A percentile compares a stretch with the other conserved stretches of the same genome.
Evolutionary conservation across 1,140 invertebrate genomes (phyloP).

Genomic region (Drosophila yakuba): DNA sequence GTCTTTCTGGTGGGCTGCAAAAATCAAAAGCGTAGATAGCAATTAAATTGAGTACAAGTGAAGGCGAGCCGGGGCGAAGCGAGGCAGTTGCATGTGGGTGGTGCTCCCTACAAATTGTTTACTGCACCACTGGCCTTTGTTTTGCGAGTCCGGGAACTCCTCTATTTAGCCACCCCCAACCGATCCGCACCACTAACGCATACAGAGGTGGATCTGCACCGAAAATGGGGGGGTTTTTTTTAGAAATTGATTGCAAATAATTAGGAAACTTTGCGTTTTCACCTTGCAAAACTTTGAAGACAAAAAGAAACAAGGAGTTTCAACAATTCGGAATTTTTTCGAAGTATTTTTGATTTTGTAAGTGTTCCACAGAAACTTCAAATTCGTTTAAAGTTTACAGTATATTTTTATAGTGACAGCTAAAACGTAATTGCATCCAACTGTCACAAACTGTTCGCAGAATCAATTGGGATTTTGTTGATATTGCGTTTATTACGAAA

Average conservation of each 20-base stretch:
- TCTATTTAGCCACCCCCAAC: background rate
- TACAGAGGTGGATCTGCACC: background rate
- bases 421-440: no score
- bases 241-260: background rate
- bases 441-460: background rate
- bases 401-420: no score
- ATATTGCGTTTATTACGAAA: conserved; percentile 12
- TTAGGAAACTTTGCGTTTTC: no score
- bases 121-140: conserved; percentile 49
- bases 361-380: no score
- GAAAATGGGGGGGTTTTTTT: background rate
- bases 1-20: conserved; percentile 42
- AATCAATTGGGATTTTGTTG: conserved; percentile 10
- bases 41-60: conserved; percentile 2
- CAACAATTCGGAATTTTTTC: no score
- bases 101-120: conserved; percentile 56
- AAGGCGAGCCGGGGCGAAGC: background rate
- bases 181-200: conserved; percentile 1
- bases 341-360: no score
- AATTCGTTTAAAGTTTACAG: no score
- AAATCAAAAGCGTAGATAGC: background rate
- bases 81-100: background rate
- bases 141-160: conserved; percentile 57
- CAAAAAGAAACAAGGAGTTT: no score
- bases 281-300: no score